Conservation (phyloP, 2,797 vertebrate species). For the Aphelocoma californica region DNA sequence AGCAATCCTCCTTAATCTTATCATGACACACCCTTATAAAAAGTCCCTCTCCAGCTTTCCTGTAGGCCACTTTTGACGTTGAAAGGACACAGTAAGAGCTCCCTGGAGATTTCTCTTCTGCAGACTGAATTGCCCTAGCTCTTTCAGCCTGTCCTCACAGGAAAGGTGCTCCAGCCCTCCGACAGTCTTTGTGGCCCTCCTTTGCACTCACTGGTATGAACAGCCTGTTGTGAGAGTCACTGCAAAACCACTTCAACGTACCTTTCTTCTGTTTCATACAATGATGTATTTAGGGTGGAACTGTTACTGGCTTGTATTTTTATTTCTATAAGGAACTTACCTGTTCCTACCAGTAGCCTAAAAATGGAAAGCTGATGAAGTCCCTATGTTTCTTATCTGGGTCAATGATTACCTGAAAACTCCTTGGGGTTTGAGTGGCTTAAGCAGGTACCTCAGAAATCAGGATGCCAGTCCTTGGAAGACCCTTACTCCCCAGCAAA, state of each 20-base stretch:
- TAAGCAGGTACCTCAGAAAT: neutral
- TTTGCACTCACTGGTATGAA: neutral
- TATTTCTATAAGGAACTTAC: neutral
- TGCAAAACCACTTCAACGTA: neutral
- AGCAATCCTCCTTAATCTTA: accelerated
- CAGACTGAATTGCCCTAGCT: neutral
- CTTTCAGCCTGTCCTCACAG: neutral
- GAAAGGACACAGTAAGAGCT: neutral
- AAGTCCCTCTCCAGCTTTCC: neutral
- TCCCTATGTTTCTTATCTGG: neutral
- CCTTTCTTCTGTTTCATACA: neutral
- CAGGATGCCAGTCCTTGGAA: neutral
- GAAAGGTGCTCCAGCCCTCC: neutral
- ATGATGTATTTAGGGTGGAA: neutral
- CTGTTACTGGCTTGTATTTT: neutral
- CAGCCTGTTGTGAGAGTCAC: neutral
- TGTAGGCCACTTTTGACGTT: neutral
- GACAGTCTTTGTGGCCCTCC: neutral
- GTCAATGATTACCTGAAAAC: neutral
- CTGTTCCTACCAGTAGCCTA: neutral
- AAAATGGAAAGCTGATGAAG: neutral
- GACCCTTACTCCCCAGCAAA: neutral
- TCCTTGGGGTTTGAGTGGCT: neutral
- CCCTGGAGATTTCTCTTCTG: neutral
- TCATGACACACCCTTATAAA: neutral